phyloP scores from a whole-genome alignment of 2,888 invertebrate genomes.

The Scaptomyza caliginosa region DNA sequence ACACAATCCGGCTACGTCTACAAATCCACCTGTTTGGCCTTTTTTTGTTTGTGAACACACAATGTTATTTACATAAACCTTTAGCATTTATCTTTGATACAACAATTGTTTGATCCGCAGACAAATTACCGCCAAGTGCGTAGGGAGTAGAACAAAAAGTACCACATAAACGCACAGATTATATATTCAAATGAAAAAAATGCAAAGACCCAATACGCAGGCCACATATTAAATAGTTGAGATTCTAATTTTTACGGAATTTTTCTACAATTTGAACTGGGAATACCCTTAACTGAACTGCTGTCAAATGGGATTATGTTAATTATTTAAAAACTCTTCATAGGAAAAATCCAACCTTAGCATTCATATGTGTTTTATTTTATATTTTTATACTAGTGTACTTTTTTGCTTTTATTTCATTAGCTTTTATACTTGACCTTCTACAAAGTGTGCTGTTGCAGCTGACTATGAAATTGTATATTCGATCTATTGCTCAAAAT shows the following conservation, averaged over 20 bases:
- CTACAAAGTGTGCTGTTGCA: slow-evolving; percentile 8
- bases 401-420: background rate
- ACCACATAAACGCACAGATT: slow-evolving; percentile 9
- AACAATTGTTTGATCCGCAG: slow-evolving; percentile 64
- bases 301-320: too few relatives aligned
- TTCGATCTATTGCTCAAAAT: slow-evolving; percentile 61
- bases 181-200: slow-evolving; percentile 58
- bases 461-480: slow-evolving; percentile 9
- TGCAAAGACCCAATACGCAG: slow-evolving; percentile 29
- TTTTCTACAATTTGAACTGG: background rate
- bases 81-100: slow-evolving; percentile 24
- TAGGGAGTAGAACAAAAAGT: slow-evolving; percentile 8
- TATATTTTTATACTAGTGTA: background rate
- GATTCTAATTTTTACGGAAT: slow-evolving; percentile 10
- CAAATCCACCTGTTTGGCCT: slow-evolving; percentile 30
- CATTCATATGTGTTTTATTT: too few relatives aligned
- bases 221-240: slow-evolving; percentile 56
- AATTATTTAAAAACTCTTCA: too few relatives aligned
- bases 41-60: slow-evolving; percentile 9
- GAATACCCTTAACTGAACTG: background rate
- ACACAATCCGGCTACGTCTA: slow-evolving; percentile 24
- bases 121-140: slow-evolving; percentile 53
- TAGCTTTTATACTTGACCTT: slow-evolving; percentile 38
- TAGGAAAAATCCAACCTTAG: too few relatives aligned
- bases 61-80: slow-evolving; percentile 32